Base-by-base conservation (phyloP, 2,888 invertebrate genomes). In the Gandaritis pyraliata region DNA sequence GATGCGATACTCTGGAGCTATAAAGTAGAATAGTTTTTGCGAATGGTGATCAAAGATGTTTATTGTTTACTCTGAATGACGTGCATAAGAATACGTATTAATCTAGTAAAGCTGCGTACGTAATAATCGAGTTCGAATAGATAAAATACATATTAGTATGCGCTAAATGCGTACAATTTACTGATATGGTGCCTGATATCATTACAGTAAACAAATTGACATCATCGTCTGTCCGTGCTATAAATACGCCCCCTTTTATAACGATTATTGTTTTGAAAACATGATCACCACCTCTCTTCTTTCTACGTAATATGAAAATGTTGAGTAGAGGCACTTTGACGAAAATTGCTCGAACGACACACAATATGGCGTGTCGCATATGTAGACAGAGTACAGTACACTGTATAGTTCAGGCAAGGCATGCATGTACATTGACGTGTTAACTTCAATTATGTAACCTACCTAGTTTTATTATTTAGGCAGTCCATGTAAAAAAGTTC, bases 11-110 rank as follows among this genome's bases (percentile, higher is more conserved):
- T 69, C 53, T 53, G 59, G 41, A n/a, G 63, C 60, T 55, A 61
- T 67, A 61, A 65, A 66, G 63, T 36, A 57, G 64, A 63, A 55
- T 48, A 68, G 68, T 58, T 66, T 59, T 58, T 56, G 64, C 60
- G 61, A 61, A 61, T 58, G 47, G 58, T 59, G 61, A 69, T 69
- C 66, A 64, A 65, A 67, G 58, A 55, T 65, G 69, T 66, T 66
- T 66, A 66, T 65, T 64, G 69, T 67, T 67, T 69, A 64, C 66
- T 53, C 41, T 16, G 47, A 52, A 48, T 67, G 66, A 64, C 65
- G 69, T 65, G 46, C 61, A 61, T 47, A 55, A 57, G 58, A 65
- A 65, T 65, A 56, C 66, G 61, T 61, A 54, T 54, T 52, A 54
- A 69, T 69, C 58, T 52, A 57, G 49, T 50, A 10, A 36, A 58